Base-by-base conservation (phyloP, 1,140 invertebrate species). In the Odontomachus brunneus region DNA sequence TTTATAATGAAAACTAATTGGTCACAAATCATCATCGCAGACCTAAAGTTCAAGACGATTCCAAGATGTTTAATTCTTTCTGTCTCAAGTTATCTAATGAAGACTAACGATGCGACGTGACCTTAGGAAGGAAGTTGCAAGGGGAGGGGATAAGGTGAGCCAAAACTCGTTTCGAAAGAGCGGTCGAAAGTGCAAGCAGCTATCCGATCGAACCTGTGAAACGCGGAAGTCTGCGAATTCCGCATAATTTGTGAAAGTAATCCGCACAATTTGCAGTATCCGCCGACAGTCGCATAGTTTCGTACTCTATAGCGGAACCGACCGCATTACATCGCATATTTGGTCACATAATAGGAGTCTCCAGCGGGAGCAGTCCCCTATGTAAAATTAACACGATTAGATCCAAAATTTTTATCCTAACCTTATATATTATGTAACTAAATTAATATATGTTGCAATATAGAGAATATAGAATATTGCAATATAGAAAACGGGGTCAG, bases 221-320 rank as follows among this genome's bases (percentile, higher is more conserved):
- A 80, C 33, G 17, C 33, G 80, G 69, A 82, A 82, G 59, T 82
- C 75, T 48, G 38, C 80, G 44, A 75, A 74, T 73, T 82, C 69
- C 55, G 38, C 71, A 82, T 82, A 82, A 82, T 74, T 82, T 65
- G 49, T 76, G 81, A 83, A 76, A 83, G 81, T 66, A 83, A 65
- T 76, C 62, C 49, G 57, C 59, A 66, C 59, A 83, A 83, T 83
- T 75, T 75, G 59, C 72, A 83, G 71, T 66, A 65, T 57, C 60
- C 62, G 49, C 29, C 48, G 51, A 75, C 60, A 78, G 33, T 51
- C 59, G 78, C 81, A 83, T 83, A 83, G 81, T 83, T 83, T 83
- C 48, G 60, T 57, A 65, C 72, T 83, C 72, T 15, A 65, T 3
- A 51, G 71, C 24, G 63, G 49, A 14, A 63, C 33, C 59, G 38